Base-by-base conservation (phyloP, 1,140 invertebrate species). In the Venustaconcha ellipsiformis region DNA sequence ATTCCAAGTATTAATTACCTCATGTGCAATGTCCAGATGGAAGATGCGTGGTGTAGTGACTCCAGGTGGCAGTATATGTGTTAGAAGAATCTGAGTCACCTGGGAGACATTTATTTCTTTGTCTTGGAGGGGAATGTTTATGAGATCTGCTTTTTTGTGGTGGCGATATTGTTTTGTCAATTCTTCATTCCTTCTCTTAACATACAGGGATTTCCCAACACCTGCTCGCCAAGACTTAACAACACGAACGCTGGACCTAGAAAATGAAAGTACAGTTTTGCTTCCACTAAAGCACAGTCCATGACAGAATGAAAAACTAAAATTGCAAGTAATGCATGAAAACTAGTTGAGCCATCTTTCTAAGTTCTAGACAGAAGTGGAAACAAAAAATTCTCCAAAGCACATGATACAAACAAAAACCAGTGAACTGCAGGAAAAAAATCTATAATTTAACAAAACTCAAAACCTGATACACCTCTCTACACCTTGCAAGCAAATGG, bases 21-120 rank as follows among this genome's bases (percentile, higher is more conserved):
- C 82, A 76, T 83, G 80, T 18, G 82, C 79, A 57, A 86, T 77
- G 67, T 86, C 80, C 58, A 86, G 65, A 71, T 88, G 87, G 55
- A 87, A 81, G 37, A 87, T 79, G 59, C 84, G 71, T 15, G 82
- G 82, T 37, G 79, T 57, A 18, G 70, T 48, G 48, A 69, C 30
- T 17, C 79, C 76, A 14, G 82, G 79, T 15, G 63, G 55, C 14
- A 74, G 59, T 14, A 80, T 83, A 68, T 84, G 62, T 60, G 79
- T 20, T 14, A 85, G 72, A 14, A 87, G 70, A 55, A 67, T 76
- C 15, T 74, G 20, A 26, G 83, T 77, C 12, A 78, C 75, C 57
- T 74, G 67, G 26, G 79, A 73, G 14, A 78, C 64, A 30, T 82
- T 60, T 15, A 85, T 82, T 8, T 63, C 62, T 64, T 79, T 83